Evolutionary conservation across 2,888 invertebrate species (phyloP), one percentile per base, ranked within the genome.

Genomic region (Tipula unca): DNA sequence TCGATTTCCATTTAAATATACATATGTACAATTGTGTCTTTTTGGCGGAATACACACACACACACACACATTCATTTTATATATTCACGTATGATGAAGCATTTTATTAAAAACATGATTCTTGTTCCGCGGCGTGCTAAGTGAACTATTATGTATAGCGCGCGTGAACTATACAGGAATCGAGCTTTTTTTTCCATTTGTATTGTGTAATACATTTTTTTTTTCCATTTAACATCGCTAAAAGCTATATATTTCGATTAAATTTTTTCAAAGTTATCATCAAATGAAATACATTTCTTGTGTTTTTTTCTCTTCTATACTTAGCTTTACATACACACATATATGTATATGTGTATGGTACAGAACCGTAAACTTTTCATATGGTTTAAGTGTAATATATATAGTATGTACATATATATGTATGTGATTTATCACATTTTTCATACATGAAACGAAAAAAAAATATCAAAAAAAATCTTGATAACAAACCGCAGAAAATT

Each of bases 401-500:
- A n/a, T n/a, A n/a, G n/a, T n/a, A n/a, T n/a, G n/a, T n/a, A n/a
- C n/a, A n/a, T n/a, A 48, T 17, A 17, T n/a, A 48, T 48, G 25
- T 69, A 25, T 54, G n/a, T 54, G 48, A 54, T 54, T 54, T 54
- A 54, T 54, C 48, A 54, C 48, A 54, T 54, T 69, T 69, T 69
- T 69, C 25, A 69, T 69, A 69, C 25, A 25, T 25, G 1, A 69
- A 17, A 48, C 48, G 17, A 17, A 6, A 8, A 17, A 48, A n/a
- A n/a, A n/a, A n/a, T n/a, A n/a, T n/a, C 17, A 69, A 69, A 69
- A 69, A 69, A 69, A 69, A 69, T 69, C 69, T 69, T 10, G 69
- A 69, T 69, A 69, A 69, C 69, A 69, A 69, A 69, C 69, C 69
- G 69, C 69, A 69, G 25, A 69, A 69, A 69, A 69, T 69, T 69